Evolutionary conservation across 2,797 vertebrate species (phyloP).

Genomic region (Huso huso): DNA sequence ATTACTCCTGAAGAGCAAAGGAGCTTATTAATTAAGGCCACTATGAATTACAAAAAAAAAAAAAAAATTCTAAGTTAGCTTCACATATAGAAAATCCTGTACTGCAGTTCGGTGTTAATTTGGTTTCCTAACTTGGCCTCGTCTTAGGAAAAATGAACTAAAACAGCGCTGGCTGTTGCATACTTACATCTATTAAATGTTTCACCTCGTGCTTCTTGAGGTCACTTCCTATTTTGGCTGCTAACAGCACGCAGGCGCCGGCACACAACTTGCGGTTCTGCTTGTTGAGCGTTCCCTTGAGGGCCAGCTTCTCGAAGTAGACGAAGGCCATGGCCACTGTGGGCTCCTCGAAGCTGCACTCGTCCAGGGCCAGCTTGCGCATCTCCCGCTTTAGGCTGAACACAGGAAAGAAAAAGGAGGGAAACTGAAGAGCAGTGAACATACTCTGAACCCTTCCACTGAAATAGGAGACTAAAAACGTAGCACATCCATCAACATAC

Average conservation of each 20-base stretch:
- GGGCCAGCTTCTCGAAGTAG: slow-evolving; percentile 97
- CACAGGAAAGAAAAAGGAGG: slow-evolving; percentile 18
- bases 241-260: slow-evolving; percentile 88
- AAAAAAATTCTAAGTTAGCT: no score
- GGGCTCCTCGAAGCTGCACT: slow-evolving; percentile 89
- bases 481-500: no score
- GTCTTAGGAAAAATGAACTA: no score
- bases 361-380: slow-evolving; percentile 87
- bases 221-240: slow-evolving; percentile 93
- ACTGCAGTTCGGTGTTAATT: no score
- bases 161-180: background rate
- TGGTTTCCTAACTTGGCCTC: no score
- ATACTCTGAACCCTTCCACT: no score
- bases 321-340: slow-evolving; percentile 98
- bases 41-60: no score
- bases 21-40: no score
- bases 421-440: background rate
- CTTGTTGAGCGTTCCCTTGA: slow-evolving; percentile 94
- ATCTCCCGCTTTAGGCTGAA: slow-evolving; percentile 91
- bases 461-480: no score
- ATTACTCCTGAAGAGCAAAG: no score
- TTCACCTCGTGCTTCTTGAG: slow-evolving; percentile 96
- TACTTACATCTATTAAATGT: slow-evolving; percentile 86
- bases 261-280: slow-evolving; percentile 96
- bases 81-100: no score